Conservation (phyloP, 2,113 vertebrate genomes). For the Varanus komodoensis region DNA sequence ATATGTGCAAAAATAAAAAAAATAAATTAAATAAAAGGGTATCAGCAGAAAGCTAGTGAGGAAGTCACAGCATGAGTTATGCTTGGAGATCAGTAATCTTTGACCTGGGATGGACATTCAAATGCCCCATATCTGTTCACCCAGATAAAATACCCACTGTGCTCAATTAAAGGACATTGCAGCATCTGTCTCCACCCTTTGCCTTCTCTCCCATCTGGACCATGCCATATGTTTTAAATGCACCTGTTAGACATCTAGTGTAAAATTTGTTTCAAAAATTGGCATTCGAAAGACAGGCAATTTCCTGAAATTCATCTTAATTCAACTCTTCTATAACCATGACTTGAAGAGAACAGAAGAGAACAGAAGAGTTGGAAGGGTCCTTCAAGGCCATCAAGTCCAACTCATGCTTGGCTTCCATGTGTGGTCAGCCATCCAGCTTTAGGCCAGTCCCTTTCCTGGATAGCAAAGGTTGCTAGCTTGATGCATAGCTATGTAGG, state of each 20-base stretch:
- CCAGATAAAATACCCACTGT: too few species aligned
- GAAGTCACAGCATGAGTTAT: background rate
- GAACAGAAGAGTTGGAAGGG: too few species aligned
- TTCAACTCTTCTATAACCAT: slow-evolving; percentile 49
- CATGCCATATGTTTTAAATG: background rate
- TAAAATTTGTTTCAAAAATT: slow-evolving; percentile 49
- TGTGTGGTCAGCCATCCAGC: too few species aligned
- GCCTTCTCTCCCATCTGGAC: background rate
- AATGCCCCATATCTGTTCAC: too few species aligned
- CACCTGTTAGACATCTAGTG: background rate
- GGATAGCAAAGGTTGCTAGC: too few species aligned
- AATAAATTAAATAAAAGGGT: too few species aligned
- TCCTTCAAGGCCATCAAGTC: too few species aligned
- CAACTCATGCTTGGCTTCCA: too few species aligned
- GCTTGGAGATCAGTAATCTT: background rate
- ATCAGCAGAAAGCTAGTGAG: background rate
- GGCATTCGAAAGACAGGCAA: background rate
- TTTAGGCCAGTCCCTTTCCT: too few species aligned
- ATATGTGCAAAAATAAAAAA: background rate
- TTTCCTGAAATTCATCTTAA: slow-evolving; percentile 44
- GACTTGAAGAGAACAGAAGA: too few species aligned
- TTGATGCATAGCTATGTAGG: too few species aligned
- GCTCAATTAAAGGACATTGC: background rate
- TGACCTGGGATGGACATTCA: background rate
- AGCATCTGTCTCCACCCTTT: background rate